These are phyloP conservation scores for Blomia tropicalis DNA, from an alignment of 2,888 invertebrate species.

Conservation along the genomic window DNA sequence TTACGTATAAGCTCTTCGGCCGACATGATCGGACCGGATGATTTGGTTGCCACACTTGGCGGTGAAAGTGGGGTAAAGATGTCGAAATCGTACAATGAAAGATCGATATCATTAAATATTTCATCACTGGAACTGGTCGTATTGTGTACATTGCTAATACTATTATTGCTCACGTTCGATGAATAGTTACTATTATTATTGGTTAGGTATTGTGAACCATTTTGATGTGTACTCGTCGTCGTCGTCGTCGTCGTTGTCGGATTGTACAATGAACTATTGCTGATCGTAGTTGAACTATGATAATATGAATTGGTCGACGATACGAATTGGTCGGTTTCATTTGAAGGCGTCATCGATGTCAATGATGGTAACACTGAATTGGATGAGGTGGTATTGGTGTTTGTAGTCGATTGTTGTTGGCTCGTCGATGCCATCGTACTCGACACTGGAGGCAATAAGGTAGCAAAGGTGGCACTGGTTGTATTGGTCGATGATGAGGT, in stretches of 20 bases:
- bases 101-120: conserved; percentile 42
- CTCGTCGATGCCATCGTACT: neutral
- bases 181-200: neutral
- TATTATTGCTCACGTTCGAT: conserved; percentile 18
- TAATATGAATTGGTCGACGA: neutral
- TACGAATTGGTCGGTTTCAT: neutral
- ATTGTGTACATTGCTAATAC: conserved; percentile 20
- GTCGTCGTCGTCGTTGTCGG: neutral
- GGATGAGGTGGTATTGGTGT: too few species aligned
- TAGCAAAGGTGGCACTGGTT: conserved; percentile 15
- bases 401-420: too few species aligned
- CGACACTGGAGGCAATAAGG: conserved; percentile 7
- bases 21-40: conserved; percentile 34
- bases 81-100: conserved; percentile 43
- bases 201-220: neutral
- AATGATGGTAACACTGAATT: too few species aligned
- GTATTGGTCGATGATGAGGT: conserved; percentile 8
- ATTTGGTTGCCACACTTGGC: conserved; percentile 29
- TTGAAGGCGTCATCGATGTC: neutral
- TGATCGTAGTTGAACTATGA: neutral
- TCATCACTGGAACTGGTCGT: conserved; percentile 26
- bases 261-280: neutral
- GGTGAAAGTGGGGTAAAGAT: conserved; percentile 35
- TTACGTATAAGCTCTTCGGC: conserved; percentile 36
- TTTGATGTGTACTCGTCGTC: neutral